Evolutionary conservation across 2,113 vertebrate species (phyloP), one percentile per base, ranked within the genome.

Genomic region (Scophthalmus maximus): DNA sequence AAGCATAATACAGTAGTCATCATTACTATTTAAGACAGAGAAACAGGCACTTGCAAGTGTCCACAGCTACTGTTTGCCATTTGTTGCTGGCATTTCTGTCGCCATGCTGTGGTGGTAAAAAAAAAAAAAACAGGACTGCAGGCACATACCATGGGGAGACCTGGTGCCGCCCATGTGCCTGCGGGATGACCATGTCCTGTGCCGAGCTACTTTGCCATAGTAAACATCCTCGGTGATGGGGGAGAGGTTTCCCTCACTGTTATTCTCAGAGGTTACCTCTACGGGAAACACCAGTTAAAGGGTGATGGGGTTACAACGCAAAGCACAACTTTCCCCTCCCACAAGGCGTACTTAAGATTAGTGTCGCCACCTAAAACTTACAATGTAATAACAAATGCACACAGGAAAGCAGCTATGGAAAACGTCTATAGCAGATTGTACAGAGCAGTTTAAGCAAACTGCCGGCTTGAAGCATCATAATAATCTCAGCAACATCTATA

Each of bases 191-290:
- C 92, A 87, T 79, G 91, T 95, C 93, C 90, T 85, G 83, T 93
- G 92, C 78, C 93, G 93, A 83, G 89, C 92, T 93, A 91, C 89
- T 92, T 92, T 93, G 92, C 92, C 92, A 94, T 92, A 95, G 94
- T 93, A 93, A 94, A 91, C 92, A 91, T 94, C 94, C 91, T 95
- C 94, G 93, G 76, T 92, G 92, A 91, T 74, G 78, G 94, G 93
- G 81, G 94, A 94, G 88, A 94, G 91, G 89, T 94, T 94, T 89
- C 95, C 94, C 92, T 95, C 96, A 94, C 94, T 95, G 95, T 94
- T 95, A 95, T 95, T 94, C 92, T 96, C 95, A 92, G 94, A 92
- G 91, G 96, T 95, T 92, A 96, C 94, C 90, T 96, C 95, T 95
- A 94, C 68, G 88, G 93, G 83, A 93, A 92, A 94, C 89, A 94